Evolutionary conservation across 2,888 invertebrate species (phyloP).

Genomic region (Hartigia nigra): DNA sequence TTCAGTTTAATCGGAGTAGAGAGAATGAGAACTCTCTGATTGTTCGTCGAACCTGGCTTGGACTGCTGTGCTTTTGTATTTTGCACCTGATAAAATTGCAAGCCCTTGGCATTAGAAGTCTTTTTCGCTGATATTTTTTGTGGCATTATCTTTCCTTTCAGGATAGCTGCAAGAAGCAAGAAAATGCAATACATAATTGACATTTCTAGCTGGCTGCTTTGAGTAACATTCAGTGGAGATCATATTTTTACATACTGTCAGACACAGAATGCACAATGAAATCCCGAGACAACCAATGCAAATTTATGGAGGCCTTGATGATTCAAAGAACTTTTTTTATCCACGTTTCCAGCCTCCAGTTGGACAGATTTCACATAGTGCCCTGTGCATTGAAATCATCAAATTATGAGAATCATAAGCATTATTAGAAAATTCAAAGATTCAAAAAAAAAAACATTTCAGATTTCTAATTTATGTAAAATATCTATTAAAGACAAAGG

Average conservation of each 20-base stretch:
- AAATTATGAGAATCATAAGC: not conserved
- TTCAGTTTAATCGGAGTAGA: constrained; percentile 19
- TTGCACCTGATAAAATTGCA: constrained; percentile 14
- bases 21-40: constrained; percentile 19
- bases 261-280: not conserved
- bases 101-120: not conserved
- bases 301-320: not conserved
- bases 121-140: constrained; percentile 14
- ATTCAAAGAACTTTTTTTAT: not conserved
- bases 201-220: not conserved
- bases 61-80: constrained; percentile 5
- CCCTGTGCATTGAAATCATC: not conserved
- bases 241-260: not conserved
- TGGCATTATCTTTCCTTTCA: constrained; percentile 8
- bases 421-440: not conserved
- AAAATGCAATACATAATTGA: not conserved
- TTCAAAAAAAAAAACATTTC: not conserved
- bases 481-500: not conserved
- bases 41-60: not conserved
- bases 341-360: not conserved
- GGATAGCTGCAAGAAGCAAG: not conserved
- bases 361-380: not conserved
- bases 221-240: not conserved
- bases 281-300: not conserved
- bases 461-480: not conserved